Conservation (phyloP, 2,888 invertebrate species). For the Auanema sp. region DNA sequence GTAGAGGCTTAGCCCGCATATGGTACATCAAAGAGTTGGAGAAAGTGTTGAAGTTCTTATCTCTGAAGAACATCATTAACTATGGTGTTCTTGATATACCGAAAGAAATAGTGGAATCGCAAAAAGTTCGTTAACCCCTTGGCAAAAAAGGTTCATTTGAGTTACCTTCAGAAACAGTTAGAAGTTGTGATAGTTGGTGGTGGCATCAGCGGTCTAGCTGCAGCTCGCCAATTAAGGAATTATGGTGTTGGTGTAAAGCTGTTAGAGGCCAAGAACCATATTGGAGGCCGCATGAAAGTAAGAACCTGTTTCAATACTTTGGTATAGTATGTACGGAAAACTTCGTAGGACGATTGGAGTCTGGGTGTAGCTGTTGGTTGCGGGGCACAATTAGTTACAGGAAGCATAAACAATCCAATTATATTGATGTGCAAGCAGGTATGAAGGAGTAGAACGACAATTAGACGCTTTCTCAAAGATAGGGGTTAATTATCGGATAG, state of each 20-base stretch:
- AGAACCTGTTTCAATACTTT: conserved; percentile 4
- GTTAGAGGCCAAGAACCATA: conserved; percentile 66
- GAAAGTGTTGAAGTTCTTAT: conserved; percentile 41
- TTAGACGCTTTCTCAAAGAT: no score
- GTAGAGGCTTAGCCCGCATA: conserved; percentile 48
- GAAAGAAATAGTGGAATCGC: not conserved
- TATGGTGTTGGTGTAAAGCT: conserved; percentile 67
- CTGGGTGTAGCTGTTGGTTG: conserved; percentile 63
- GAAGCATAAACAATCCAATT: conserved; percentile 68
- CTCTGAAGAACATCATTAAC: conserved; percentile 45
- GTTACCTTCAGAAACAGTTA: conserved; percentile 9
- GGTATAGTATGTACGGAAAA: no score
- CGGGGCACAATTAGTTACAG: conserved; percentile 68
- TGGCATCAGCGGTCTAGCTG: conserved; percentile 67
- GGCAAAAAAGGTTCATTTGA: not conserved
- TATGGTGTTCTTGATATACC: conserved; percentile 43
- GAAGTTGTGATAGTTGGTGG: conserved; percentile 67
- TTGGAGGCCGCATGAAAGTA: conserved; percentile 67
- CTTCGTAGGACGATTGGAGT: conserved; percentile 49
- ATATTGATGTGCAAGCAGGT: conserved; percentile 68
- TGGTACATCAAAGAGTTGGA: conserved; percentile 41
- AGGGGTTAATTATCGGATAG: conserved; percentile 34
- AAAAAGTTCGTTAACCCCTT: not conserved
- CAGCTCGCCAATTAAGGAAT: conserved; percentile 67
- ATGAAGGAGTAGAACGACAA: no score